phyloP scores from a whole-genome alignment of 2,797 vertebrate species.

The Euphonia xanthogaster region DNA sequence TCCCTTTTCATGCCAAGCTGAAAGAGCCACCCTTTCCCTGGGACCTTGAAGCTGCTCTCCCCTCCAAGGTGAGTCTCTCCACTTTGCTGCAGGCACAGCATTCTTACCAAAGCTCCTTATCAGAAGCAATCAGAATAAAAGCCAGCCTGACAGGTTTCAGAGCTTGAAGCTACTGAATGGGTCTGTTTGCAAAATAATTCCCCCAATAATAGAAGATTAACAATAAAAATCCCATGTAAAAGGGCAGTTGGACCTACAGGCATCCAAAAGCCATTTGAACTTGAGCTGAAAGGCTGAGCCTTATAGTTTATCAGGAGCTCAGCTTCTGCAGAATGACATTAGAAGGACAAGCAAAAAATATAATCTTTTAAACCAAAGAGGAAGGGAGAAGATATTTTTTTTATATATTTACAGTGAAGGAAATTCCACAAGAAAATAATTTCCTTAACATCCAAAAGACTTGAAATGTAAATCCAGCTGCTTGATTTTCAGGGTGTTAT shows the following conservation, averaged over 20 bases:
- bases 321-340: conserved; percentile 7
- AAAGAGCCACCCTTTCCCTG: neutral
- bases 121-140: conserved; percentile 57
- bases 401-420: neutral
- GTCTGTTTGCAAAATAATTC: conserved; percentile 62
- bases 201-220: conserved; percentile 38
- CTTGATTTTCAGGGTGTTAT: neutral
- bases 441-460: neutral
- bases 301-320: neutral
- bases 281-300: neutral
- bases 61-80: conserved; percentile 31
- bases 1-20: neutral
- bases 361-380: neutral
- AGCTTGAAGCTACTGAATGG: conserved; percentile 12
- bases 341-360: neutral
- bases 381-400: neutral
- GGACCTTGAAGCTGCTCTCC: conserved; percentile 25
- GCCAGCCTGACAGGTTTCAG: conserved; percentile 56
- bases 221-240: conserved; percentile 45
- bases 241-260: conserved; percentile 23
- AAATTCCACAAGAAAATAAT: neutral
- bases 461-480: neutral
- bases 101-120: conserved; percentile 60
- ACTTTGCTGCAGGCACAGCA: conserved; percentile 36
- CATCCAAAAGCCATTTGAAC: conserved; percentile 37